Evolutionary conservation across 2,797 vertebrate species (phyloP).

Genomic region (Petrocephalus sullivani): DNA sequence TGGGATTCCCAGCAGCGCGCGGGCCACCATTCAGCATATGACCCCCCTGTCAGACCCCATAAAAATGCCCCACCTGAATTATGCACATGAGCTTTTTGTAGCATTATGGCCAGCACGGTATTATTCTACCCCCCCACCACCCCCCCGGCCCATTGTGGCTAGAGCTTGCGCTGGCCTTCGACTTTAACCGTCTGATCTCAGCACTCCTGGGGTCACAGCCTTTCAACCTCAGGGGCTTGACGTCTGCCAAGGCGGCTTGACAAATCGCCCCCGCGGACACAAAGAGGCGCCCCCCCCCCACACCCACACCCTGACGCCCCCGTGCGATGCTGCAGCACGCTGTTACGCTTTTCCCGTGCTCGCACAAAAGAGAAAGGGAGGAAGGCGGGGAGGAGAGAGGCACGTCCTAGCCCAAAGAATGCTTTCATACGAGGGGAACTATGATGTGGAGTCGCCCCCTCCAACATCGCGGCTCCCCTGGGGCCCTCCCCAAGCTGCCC

Average conservation of each 20-base stretch:
- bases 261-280: constrained; percentile 82
- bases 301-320: constrained; percentile 49
- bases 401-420: constrained; percentile 80
- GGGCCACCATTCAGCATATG: constrained; percentile 80
- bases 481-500: constrained; percentile 68
- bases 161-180: constrained; percentile 71
- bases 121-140: constrained; percentile 64
- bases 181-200: constrained; percentile 71
- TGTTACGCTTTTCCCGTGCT: constrained; percentile 47
- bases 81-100: constrained; percentile 88
- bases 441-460: constrained; percentile 87
- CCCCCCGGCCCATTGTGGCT: constrained; percentile 70
- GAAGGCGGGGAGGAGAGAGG: constrained; percentile 43
- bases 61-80: constrained; percentile 96
- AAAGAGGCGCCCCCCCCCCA: constrained; percentile 71
- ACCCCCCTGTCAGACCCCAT: constrained; percentile 94
- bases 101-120: constrained; percentile 66
- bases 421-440: constrained; percentile 82
- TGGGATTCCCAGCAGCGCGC: constrained; percentile 67
- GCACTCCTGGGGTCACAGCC: constrained; percentile 93
- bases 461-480: constrained; percentile 65
- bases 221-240: constrained; percentile 96
- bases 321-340: constrained; percentile 54
- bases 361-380: constrained; percentile 66
- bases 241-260: constrained; percentile 94